Conservation (phyloP, 1,140 invertebrate genomes). For the Diabrotica virgifera region DNA sequence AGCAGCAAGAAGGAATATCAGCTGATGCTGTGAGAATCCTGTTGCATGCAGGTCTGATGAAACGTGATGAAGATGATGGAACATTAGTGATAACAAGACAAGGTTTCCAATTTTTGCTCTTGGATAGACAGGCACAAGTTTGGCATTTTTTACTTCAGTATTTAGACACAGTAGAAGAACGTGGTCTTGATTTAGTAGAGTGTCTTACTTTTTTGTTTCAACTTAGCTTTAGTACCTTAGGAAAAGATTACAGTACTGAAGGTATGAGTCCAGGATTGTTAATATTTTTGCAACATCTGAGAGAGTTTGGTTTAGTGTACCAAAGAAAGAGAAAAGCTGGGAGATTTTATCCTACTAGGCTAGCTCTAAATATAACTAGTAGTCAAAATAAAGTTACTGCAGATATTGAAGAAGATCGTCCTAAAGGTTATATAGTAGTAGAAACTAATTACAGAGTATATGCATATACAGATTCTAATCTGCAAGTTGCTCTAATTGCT, state of each 20-base stretch:
- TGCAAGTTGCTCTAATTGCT: conserved; percentile 88
- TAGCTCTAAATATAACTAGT: conserved; percentile 86
- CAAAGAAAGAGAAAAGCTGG: conserved; percentile 91
- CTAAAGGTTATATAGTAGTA: conserved; percentile 84
- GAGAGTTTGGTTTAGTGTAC: conserved; percentile 97
- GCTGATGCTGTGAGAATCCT: conserved; percentile 89
- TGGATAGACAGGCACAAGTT: conserved; percentile 89
- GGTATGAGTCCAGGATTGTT: conserved; percentile 86
- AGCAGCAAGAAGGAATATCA: conserved; percentile 84
- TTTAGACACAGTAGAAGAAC: conserved; percentile 83
- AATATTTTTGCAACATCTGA: conserved; percentile 89
- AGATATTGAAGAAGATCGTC: conserved; percentile 51
- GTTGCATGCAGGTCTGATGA: conserved; percentile 89
- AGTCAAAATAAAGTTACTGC: conserved; percentile 56
- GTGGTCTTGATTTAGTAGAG: conserved; percentile 82
- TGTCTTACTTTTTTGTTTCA: conserved; percentile 94
- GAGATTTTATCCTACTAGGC: conserved; percentile 90
- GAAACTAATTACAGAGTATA: conserved; percentile 98
- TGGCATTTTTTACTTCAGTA: conserved; percentile 98
- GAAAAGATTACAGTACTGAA: conserved; percentile 96
- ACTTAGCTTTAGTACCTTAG: conserved; percentile 92
- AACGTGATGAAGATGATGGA: conserved; percentile 76
- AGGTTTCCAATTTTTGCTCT: conserved; percentile 92
- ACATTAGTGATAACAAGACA: conserved; percentile 85
- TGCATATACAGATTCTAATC: conserved; percentile 91